Percentiles rank a stretch among this genome's conserved stretches.
Conservation (phyloP, 1,140 invertebrate genomes). For the Procambarus virginalis region DNA sequence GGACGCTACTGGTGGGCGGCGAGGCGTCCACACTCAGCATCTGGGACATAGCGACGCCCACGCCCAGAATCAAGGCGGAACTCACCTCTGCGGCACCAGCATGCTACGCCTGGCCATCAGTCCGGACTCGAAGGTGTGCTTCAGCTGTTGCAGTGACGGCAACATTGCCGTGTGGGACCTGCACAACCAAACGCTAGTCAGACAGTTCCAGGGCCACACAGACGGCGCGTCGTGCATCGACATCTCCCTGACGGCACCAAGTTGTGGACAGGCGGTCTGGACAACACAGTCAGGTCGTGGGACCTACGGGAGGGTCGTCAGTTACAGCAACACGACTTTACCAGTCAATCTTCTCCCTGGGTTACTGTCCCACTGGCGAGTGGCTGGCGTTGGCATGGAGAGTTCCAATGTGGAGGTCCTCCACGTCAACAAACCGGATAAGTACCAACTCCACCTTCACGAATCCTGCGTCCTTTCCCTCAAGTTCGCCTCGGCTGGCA, state of each 20-base stretch:
- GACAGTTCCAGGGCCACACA: conserved; percentile 97
- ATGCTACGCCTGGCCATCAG: conserved; percentile 98
- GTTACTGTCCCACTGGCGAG: conserved; percentile 97
- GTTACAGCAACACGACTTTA: conserved; percentile 96
- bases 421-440: conserved; percentile 94
- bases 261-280: conserved; percentile 97
- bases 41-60: conserved; percentile 89
- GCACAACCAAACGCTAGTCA: conserved; percentile 90
- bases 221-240: conserved; percentile 98
- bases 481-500: conserved; percentile 96
- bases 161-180: conserved; percentile 97
- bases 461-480: conserved; percentile 99
- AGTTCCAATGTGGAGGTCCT: conserved; percentile 96
- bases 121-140: conserved; percentile 96
- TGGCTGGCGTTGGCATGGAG: conserved; percentile 99
- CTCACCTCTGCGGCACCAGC: conserved; percentile 97
- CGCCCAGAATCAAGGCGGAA: conserved; percentile 82
- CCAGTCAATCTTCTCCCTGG: conserved; percentile 96
- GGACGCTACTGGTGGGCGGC: conserved; percentile 97
- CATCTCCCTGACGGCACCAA: conserved; percentile 97
- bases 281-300: conserved; percentile 98
- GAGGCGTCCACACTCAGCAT: conserved; percentile 97
- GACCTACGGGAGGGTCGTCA: conserved; percentile 94
- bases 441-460: conserved; percentile 97
- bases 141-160: conserved; percentile 97